These are phyloP conservation scores for Sardina pilchardus DNA, from an alignment of 2,113 vertebrate species.

Conservation along the genomic window DNA sequence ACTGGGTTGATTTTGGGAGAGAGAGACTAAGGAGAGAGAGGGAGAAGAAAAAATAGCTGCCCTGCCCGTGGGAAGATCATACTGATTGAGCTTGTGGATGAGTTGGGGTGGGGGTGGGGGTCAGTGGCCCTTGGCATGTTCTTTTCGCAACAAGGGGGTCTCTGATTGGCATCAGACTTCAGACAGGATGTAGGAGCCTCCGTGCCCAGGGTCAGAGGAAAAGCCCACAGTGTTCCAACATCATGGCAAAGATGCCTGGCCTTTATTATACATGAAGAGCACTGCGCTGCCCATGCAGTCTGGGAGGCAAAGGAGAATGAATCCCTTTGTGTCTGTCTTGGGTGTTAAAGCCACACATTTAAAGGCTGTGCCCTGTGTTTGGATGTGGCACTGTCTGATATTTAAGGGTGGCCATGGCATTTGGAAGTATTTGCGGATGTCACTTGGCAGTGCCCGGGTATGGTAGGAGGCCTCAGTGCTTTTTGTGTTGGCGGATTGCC, in stretches of 20 bases:
- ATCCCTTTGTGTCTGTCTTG: conserved; percentile 1
- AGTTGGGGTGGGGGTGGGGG: neutral
- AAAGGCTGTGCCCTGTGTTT: neutral
- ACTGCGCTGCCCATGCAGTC: conserved; percentile 2
- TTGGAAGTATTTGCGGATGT: conserved; percentile 20
- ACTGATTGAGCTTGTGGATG: conserved; percentile 29
- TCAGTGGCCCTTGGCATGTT: conserved; percentile 45
- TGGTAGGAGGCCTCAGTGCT: conserved; percentile 44
- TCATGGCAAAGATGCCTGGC: conserved; percentile 24
- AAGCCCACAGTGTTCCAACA: conserved; percentile 10
- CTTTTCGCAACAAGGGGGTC: conserved; percentile 34
- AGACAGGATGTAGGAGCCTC: conserved; percentile 37
- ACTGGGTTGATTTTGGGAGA: neutral
- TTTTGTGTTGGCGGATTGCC: conserved; percentile 36
- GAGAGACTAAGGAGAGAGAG: conserved; percentile 6
- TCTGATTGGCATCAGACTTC: conserved; percentile 38
- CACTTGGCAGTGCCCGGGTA: conserved; percentile 44
- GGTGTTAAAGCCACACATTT: conserved; percentile 12
- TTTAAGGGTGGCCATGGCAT: neutral
- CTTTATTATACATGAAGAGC: conserved; percentile 15
- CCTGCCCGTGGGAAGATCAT: conserved; percentile 46
- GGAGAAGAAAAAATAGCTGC: conserved; percentile 10
- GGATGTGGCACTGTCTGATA: neutral
- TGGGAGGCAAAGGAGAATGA: neutral
- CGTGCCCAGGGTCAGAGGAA: conserved; percentile 25